Evolutionary conservation across 1,140 invertebrate species (phyloP).

Genomic region (Branchinecta lynchi): DNA sequence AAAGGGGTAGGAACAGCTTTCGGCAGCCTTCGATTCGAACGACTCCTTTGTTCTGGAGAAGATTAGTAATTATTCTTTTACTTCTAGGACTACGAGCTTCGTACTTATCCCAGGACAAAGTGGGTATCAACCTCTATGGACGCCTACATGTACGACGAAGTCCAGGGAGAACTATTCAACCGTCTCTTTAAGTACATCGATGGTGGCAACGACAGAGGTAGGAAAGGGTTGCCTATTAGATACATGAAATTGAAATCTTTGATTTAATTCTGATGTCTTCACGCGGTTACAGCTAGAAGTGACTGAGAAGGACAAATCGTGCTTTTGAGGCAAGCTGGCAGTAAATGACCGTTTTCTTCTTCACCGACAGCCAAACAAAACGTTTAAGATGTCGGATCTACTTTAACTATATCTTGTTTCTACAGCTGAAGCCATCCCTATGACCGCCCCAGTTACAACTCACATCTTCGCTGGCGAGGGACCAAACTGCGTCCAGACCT

Average conservation of each 20-base stretch:
- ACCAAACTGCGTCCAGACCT: constrained; percentile 30
- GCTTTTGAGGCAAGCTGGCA: too few relatives aligned
- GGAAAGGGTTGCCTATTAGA: background rate
- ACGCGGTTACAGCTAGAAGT: too few relatives aligned
- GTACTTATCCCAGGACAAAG: background rate
- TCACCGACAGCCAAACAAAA: too few relatives aligned
- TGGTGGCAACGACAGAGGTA: background rate
- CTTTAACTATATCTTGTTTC: background rate
- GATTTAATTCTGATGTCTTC: too few relatives aligned
- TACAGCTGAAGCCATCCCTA: background rate
- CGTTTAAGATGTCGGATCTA: too few relatives aligned
- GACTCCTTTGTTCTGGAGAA: background rate
- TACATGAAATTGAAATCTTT: background rate
- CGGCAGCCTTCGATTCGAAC: background rate
- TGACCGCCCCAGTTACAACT: constrained; percentile 28
- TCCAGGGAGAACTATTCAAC: constrained; percentile 4
- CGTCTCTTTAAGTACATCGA: constrained; percentile 13
- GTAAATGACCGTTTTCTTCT: too few relatives aligned
- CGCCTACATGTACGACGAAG: background rate
- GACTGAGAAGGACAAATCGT: too few relatives aligned
- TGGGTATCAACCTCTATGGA: constrained; percentile 14
- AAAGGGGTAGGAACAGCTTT: too few relatives aligned
- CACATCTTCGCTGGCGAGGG: constrained; percentile 29
- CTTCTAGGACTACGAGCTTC: background rate
- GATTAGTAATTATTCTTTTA: background rate